phyloP scores from a whole-genome alignment of 2,888 invertebrate species.

The Cylloceria caligata region DNA sequence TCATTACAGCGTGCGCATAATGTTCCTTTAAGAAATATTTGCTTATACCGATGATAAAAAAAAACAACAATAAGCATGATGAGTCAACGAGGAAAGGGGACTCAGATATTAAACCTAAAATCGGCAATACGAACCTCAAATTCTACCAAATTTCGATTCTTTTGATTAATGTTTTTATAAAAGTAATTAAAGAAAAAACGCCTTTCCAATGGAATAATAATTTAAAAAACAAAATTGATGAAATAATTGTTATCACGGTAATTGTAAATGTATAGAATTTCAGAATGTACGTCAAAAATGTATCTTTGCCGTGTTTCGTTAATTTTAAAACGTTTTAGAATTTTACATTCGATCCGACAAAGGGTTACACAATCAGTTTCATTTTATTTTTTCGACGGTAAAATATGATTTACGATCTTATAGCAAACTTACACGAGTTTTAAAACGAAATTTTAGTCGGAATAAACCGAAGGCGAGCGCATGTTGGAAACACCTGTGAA shows the following conservation, averaged over 20 bases:
- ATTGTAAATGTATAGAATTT: no score
- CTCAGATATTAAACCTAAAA: neutral
- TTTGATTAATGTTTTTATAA: no score
- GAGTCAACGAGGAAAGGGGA: neutral
- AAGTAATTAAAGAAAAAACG: no score
- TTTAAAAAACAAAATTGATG: no score
- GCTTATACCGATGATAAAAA: neutral
- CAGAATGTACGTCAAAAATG: no score
- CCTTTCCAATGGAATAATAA: no score
- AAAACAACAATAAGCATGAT: neutral
- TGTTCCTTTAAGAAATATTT: neutral
- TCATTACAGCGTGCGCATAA: neutral
- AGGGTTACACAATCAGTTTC: neutral
- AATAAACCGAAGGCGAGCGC: conserved; percentile 15
- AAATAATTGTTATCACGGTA: no score
- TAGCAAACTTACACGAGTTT: neutral
- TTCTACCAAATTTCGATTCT: no score
- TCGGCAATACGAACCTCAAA: no score
- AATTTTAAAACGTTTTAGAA: neutral
- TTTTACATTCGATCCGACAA: neutral
- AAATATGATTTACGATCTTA: conserved; percentile 11
- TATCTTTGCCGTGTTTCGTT: neutral
- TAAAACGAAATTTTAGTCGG: conserved; percentile 15
- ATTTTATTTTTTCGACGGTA: neutral
- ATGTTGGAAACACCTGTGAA: conserved; percentile 55